Percentiles rank a stretch among this genome's conserved stretches.
Conservation (phyloP, 2,797 vertebrate species). For the Coracias cyanogaster region DNA sequence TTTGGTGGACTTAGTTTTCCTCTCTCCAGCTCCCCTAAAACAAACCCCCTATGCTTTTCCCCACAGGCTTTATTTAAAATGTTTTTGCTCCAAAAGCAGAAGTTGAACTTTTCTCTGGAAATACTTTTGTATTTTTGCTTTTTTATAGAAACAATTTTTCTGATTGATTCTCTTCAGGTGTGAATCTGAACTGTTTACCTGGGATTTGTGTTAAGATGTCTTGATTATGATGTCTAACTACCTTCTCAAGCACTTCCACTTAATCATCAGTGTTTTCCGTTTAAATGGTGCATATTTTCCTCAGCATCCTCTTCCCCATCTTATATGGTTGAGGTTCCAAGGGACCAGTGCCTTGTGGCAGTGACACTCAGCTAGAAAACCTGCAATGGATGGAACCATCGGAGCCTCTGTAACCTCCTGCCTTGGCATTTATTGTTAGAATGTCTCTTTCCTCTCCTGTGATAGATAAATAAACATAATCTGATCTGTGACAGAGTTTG, state of each 20-base stretch:
- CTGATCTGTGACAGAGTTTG: background rate
- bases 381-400: background rate
- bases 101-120: background rate
- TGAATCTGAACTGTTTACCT: background rate
- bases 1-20: background rate
- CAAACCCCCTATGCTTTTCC: background rate
- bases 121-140: background rate
- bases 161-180: background rate
- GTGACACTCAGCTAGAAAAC: background rate
- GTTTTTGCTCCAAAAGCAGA: background rate
- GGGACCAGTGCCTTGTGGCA: background rate
- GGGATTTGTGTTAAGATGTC: background rate
- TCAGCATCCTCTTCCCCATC: background rate
- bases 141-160: background rate
- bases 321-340: background rate
- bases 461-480: background rate
- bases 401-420: background rate
- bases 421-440: background rate
- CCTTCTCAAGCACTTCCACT: background rate
- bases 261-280: background rate
- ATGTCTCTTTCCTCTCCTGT: background rate
- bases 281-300: background rate
- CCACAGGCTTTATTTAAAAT: background rate
- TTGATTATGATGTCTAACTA: background rate
- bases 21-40: background rate